Percentiles rank a stretch among this genome's conserved stretches.
Conservation (phyloP, 2,113 vertebrate genomes). For the Microcebus murinus region DNA sequence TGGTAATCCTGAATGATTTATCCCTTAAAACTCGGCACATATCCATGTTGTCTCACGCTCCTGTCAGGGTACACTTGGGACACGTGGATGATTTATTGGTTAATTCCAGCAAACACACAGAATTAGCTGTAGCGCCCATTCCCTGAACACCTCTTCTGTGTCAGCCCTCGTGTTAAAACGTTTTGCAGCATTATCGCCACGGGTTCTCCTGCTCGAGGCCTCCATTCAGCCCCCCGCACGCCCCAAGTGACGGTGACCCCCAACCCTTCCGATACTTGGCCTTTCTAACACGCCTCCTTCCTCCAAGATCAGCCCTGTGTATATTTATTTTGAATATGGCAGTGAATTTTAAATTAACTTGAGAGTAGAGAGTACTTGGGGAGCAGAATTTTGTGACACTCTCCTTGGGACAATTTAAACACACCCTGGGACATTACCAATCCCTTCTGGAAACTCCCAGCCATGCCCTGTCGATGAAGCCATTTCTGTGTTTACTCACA, state of each 20-base stretch:
- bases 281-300: not conserved
- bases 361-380: not conserved
- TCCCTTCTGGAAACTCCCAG: not conserved
- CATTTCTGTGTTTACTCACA: not conserved
- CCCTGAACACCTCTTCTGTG: not conserved
- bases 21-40: not conserved
- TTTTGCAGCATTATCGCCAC: rapidly evolving
- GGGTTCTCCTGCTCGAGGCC: not conserved
- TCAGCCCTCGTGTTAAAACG: not conserved
- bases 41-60: not conserved
- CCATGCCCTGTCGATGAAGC: too few relatives aligned
- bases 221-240: not conserved
- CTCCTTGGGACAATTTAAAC: not conserved
- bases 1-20: not conserved
- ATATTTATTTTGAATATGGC: not conserved
- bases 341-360: not conserved
- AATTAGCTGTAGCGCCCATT: not conserved
- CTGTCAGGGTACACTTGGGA: not conserved
- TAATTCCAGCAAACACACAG: not conserved
- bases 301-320: not conserved
- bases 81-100: not conserved
- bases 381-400: not conserved
- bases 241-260: not conserved
- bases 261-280: not conserved
- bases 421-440: not conserved